Evolutionary conservation across 2,113 vertebrate species (phyloP).

Genomic region (Muntiacus muntjak): DNA sequence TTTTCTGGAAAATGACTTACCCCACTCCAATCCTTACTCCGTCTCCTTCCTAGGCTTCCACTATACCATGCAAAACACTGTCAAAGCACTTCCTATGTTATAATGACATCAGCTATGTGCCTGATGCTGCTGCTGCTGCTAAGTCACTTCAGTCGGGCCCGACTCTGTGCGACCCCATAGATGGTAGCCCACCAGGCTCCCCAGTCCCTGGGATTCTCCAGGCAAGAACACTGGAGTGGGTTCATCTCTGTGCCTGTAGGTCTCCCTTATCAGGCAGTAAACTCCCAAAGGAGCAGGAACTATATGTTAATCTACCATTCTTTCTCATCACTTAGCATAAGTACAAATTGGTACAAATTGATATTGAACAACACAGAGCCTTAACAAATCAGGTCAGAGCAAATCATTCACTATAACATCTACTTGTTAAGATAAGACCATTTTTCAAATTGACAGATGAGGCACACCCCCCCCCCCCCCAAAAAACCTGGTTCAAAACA

Average conservation of each 20-base stretch:
- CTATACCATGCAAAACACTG: neutral
- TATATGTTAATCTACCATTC: neutral
- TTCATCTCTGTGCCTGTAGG: neutral
- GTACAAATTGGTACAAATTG: neutral
- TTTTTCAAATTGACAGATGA: neutral
- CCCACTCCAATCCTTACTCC: neutral
- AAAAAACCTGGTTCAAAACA: neutral
- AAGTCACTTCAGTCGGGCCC: too few relatives aligned
- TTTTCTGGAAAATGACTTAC: neutral
- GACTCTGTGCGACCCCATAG: too few relatives aligned
- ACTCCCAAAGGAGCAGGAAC: neutral
- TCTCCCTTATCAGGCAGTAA: neutral
- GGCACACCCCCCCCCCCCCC: accelerated
- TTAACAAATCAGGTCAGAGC: neutral
- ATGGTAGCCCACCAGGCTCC: too few relatives aligned
- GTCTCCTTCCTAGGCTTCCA: neutral
- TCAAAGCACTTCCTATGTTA: neutral
- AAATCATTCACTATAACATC: neutral
- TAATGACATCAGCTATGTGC: neutral
- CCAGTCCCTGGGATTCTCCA: too few relatives aligned
- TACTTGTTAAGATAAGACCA: neutral
- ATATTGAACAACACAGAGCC: neutral
- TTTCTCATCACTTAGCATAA: neutral
- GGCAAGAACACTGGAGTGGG: too few relatives aligned
- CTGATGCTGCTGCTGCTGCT: too few relatives aligned